These are phyloP conservation scores for Paratilapia polleni DNA, from an alignment of 2,113 vertebrate species.

Conservation along the genomic window DNA sequence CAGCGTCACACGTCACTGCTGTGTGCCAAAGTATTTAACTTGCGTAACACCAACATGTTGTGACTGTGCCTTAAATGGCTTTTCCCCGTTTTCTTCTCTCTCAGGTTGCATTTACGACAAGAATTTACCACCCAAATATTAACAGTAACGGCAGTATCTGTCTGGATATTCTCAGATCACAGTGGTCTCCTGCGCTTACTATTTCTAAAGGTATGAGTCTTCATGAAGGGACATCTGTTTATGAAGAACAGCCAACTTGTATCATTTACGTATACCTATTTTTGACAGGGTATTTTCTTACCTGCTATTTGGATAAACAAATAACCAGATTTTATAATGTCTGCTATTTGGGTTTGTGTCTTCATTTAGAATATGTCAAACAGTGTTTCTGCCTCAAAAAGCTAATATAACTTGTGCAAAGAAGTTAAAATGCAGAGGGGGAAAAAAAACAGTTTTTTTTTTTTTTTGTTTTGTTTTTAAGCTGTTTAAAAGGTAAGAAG, in stretches of 20 bases:
- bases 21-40: not conserved
- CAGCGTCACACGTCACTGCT: not conserved
- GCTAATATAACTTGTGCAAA: not conserved
- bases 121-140: conserved; percentile 87
- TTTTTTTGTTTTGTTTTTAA: not conserved
- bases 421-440: not conserved
- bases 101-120: conserved; percentile 83
- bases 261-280: not conserved
- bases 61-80: not conserved
- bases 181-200: conserved; percentile 85
- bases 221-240: not conserved
- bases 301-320: not conserved
- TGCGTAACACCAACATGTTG: not conserved
- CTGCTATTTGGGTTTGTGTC: not conserved
- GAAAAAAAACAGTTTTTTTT: not conserved
- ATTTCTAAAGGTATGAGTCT: conserved; percentile 82
- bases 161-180: conserved; percentile 85
- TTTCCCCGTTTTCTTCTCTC: not conserved
- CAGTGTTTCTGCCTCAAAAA: not conserved
- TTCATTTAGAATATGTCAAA: not conserved
- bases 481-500: not conserved
- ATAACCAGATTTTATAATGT: not conserved
- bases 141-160: conserved; percentile 88
- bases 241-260: not conserved
- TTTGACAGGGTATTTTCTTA: not conserved